phyloP scores from a whole-genome alignment of 2,888 invertebrate genomes.

The Cerastis rubricosa region DNA sequence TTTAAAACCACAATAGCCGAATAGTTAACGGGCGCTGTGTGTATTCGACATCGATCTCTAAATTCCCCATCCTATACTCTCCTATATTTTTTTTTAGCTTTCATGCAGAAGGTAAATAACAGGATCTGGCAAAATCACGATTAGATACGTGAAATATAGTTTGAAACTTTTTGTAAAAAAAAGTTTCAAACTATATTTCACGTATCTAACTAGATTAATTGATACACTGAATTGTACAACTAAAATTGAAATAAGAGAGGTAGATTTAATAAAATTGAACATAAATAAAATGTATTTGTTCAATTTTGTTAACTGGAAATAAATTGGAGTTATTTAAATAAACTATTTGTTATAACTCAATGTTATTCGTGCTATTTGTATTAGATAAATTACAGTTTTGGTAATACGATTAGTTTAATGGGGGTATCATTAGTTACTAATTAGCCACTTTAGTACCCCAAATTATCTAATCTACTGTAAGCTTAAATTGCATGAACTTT shows the following conservation, averaged over 20 bases:
- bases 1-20: background rate
- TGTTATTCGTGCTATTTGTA: constrained; percentile 22
- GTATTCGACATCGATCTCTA: background rate
- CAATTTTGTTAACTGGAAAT: constrained; percentile 23
- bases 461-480: background rate
- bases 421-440: background rate
- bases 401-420: background rate
- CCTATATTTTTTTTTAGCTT: background rate
- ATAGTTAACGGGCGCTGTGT: background rate
- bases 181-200: constrained; percentile 1
- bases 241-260: constrained; percentile 9
- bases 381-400: constrained; percentile 6
- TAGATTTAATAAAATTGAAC: constrained; percentile 20
- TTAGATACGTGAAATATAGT: too few species aligned
- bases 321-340: constrained; percentile 28
- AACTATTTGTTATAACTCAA: constrained; percentile 22
- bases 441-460: background rate
- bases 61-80: background rate
- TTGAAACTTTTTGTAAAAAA: too few species aligned
- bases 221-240: background rate
- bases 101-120: background rate
- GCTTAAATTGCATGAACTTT: background rate
- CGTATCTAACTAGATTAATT: background rate
- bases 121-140: background rate
- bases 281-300: constrained; percentile 26